Conservation (phyloP, 2,113 vertebrate genomes). For the Eira barbara region DNA sequence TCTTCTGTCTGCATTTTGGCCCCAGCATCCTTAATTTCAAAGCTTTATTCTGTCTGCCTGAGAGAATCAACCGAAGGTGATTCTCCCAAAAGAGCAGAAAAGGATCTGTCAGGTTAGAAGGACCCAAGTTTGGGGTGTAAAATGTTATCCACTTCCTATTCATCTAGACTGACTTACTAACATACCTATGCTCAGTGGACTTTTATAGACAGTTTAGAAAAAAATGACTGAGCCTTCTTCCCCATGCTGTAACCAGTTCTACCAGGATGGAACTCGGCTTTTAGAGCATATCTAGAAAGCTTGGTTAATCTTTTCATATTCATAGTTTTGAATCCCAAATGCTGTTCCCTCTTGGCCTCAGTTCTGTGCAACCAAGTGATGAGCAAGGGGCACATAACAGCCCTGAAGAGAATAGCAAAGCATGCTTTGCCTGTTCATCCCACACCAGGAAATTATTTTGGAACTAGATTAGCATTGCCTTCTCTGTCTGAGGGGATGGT, state of each 20-base stretch:
- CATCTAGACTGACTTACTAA: not conserved
- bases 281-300: not conserved
- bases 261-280: not conserved
- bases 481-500: not conserved
- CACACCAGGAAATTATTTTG: slow-evolving; percentile 32
- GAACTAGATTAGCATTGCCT: not conserved
- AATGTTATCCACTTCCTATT: not conserved
- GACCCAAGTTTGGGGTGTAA: not conserved
- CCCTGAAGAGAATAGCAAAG: not conserved
- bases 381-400: slow-evolving; percentile 21
- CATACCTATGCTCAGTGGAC: not conserved
- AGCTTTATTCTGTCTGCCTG: slow-evolving; percentile 70
- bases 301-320: slow-evolving; percentile 57
- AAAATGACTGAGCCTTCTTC: not conserved
- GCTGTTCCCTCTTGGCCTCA: slow-evolving; percentile 44
- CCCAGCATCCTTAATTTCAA: slow-evolving; percentile 56
- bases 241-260: not conserved
- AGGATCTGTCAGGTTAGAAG: slow-evolving; percentile 46
- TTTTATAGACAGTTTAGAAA: not conserved
- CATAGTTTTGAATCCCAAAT: slow-evolving; percentile 36
- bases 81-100: slow-evolving; percentile 51
- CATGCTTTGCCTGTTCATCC: not conserved
- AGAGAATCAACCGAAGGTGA: slow-evolving; percentile 34
- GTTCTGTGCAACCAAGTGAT: slow-evolving; percentile 45
- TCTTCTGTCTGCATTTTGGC: slow-evolving; percentile 60